Conservation (phyloP, 2,888 invertebrate genomes). For the Boloria selene region DNA sequence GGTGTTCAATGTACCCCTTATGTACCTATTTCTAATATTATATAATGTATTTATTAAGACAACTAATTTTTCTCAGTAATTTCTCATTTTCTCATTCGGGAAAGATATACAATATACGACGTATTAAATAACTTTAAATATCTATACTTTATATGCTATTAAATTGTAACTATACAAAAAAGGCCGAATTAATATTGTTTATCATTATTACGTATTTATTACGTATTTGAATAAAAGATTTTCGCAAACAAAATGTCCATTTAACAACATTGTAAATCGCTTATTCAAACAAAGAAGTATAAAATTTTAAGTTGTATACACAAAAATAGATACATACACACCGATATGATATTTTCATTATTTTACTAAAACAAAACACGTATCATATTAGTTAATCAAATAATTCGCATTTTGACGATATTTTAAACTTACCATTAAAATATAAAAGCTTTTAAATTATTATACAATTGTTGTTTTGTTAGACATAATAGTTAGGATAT, state of each 20-base stretch:
- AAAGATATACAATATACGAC: slow-evolving; percentile 1
- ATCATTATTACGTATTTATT: too few species aligned
- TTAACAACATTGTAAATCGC: too few species aligned
- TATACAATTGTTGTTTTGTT: slow-evolving; percentile 33
- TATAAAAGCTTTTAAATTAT: slow-evolving; percentile 25
- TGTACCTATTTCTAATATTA: slow-evolving; percentile 26
- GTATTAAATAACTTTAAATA: background rate
- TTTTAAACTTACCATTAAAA: slow-evolving; percentile 22
- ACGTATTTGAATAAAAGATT: too few species aligned
- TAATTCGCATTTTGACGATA: background rate
- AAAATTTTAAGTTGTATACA: too few species aligned
- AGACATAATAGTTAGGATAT: slow-evolving; percentile 8
- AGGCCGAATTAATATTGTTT: too few species aligned
- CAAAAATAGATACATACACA: too few species aligned
- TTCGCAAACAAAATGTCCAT: too few species aligned
- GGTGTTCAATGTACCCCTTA: slow-evolving; percentile 36
- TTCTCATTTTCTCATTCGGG: slow-evolving; percentile 5
- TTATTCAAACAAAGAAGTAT: too few species aligned
- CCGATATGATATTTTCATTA: too few species aligned
- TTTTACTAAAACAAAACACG: background rate
- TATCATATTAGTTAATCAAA: background rate
- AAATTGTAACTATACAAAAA: too few species aligned
- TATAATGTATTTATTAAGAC: slow-evolving; percentile 28
- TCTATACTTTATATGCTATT: too few species aligned
- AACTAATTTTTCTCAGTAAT: slow-evolving; percentile 10